phyloP scores from a whole-genome alignment of 2,113 vertebrate genomes.

The Piaya cayana region DNA sequence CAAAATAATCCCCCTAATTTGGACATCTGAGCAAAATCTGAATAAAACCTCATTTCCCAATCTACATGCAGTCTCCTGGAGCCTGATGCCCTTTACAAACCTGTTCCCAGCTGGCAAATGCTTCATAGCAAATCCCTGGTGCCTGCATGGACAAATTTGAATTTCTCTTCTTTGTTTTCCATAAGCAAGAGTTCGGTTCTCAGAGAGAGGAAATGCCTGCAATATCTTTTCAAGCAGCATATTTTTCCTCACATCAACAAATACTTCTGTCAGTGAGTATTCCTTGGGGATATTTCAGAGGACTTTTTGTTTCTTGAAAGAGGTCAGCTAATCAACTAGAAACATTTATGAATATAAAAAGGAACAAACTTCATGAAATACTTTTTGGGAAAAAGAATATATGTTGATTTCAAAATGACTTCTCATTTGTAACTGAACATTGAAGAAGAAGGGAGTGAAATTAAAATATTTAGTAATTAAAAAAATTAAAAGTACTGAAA shows the following conservation, averaged over 20 bases:
- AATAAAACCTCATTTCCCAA: not conserved
- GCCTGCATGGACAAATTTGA: not conserved
- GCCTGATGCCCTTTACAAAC: not conserved
- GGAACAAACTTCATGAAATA: not conserved
- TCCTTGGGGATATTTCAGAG: not conserved
- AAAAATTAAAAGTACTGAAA: not conserved
- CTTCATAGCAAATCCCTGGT: not conserved
- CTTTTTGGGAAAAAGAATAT: not conserved
- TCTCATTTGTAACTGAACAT: not conserved
- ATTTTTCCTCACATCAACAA: not conserved
- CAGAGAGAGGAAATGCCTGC: not conserved
- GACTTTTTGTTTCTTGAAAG: not conserved
- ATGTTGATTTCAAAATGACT: not conserved
- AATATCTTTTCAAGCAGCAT: not conserved
- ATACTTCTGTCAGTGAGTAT: not conserved
- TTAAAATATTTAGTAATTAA: not conserved
- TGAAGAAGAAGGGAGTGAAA: not conserved
- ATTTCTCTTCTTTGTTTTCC: not conserved
- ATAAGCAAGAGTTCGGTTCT: not conserved
- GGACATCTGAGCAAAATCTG: not conserved
- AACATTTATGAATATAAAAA: not conserved
- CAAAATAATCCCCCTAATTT: not conserved
- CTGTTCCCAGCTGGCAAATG: not conserved
- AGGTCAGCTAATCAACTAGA: not conserved
- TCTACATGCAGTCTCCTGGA: rapidly evolving